Percentiles rank a stretch among this genome's conserved stretches.
These are phyloP conservation scores for Margarornis squamiger DNA, from an alignment of 2,797 vertebrate species.

Conservation along the genomic window DNA sequence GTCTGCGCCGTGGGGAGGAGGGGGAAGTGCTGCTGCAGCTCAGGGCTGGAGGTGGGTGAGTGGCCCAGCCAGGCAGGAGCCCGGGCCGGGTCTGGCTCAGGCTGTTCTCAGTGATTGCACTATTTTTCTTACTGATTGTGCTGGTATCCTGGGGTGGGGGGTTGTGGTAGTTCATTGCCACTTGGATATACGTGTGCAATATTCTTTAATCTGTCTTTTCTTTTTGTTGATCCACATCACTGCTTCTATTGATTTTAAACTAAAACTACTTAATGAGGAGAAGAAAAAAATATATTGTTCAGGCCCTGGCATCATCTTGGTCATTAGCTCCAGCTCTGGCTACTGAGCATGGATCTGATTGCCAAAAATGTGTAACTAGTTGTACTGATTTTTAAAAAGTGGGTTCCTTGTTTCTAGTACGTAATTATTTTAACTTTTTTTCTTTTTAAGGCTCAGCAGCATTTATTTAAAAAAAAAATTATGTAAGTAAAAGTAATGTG, in stretches of 20 bases:
- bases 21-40: fast-evolving
- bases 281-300: fast-evolving
- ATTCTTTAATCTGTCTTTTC: neutral
- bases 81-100: neutral
- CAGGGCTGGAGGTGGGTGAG: neutral
- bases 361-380: neutral
- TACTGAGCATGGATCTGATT: neutral
- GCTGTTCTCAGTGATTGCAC: neutral
- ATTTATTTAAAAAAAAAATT: neutral
- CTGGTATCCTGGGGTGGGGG: neutral
- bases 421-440: neutral
- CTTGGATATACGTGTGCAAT: slow-evolving; percentile 40
- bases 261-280: neutral
- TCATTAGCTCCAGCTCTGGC: neutral
- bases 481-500: neutral
- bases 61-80: neutral
- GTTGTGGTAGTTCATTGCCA: neutral
- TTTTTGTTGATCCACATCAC: neutral
- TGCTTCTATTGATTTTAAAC: slow-evolving; percentile 4
- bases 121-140: neutral
- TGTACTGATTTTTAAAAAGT: neutral
- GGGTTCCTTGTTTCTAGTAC: neutral
- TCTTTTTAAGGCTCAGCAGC: neutral
- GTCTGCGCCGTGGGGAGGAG: fast-evolving
- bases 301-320: neutral